Evolutionary conservation across 2,888 invertebrate genomes (phyloP).

Genomic region (Acrobasis repandana): DNA sequence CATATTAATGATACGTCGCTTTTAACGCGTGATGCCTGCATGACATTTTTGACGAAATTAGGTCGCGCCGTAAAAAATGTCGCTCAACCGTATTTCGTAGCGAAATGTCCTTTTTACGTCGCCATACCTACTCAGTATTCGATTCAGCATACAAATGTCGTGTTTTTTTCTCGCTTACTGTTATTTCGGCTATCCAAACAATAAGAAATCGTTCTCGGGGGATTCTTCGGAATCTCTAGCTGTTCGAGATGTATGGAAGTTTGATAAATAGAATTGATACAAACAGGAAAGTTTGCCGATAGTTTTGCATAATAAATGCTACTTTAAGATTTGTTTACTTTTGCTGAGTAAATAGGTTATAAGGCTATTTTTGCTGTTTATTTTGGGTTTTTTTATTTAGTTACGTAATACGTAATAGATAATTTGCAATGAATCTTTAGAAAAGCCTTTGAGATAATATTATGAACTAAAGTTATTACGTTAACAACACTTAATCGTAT

Average conservation of each 20-base stretch:
- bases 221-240: constrained; percentile 4
- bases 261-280: constrained; percentile 10
- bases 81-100: constrained; percentile 20
- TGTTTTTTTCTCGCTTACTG: constrained; percentile 22
- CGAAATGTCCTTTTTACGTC: constrained; percentile 21
- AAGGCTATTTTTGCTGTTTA: neutral
- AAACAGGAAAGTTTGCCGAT: constrained; percentile 3
- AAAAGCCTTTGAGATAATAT: no score
- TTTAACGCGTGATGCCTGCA: constrained; percentile 48
- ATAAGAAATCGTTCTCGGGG: constrained; percentile 19
- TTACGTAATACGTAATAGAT: no score
- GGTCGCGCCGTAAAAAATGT: constrained; percentile 29
- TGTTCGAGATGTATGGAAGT: constrained; percentile 8
- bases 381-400: neutral
- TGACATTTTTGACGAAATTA: constrained; percentile 27
- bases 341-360: neutral
- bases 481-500: no score
- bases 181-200: constrained; percentile 22
- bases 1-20: constrained; percentile 68
- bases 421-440: no score
- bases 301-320: constrained; percentile 1
- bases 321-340: neutral
- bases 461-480: no score
- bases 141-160: constrained; percentile 22
- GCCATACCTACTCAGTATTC: constrained; percentile 22